Evolutionary conservation across 2,797 vertebrate genomes (phyloP).

Genomic region (Mus caroli): DNA sequence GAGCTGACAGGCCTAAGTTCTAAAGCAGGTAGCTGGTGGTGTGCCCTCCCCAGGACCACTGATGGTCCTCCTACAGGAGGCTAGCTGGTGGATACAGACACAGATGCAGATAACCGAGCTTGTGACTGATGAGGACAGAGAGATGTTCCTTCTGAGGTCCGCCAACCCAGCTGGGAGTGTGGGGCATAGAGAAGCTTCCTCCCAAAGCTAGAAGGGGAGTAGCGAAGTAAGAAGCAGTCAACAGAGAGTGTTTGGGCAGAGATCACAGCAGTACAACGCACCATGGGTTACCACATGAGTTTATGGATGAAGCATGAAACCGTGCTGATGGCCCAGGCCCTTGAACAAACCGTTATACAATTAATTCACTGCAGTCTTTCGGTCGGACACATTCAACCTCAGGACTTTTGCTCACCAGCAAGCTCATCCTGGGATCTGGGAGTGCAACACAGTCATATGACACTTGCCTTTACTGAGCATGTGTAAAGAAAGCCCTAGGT

Average conservation of each 20-base stretch:
- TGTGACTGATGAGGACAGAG: accelerated
- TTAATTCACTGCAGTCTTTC: background rate
- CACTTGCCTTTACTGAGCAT: background rate
- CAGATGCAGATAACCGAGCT: background rate
- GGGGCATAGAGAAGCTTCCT: background rate
- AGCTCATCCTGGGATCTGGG: background rate
- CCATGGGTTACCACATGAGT: background rate
- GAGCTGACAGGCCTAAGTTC: background rate
- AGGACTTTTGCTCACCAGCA: background rate
- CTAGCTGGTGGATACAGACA: accelerated
- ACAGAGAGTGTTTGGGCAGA: background rate
- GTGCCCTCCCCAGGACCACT: background rate
- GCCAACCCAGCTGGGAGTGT: background rate
- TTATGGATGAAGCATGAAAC: background rate
- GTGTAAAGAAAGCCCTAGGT: background rate
- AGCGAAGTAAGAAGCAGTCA: background rate
- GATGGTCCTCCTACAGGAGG: background rate
- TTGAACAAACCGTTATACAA: background rate
- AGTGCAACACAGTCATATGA: background rate
- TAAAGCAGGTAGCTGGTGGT: background rate
- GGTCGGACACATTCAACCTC: background rate
- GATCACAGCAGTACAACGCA: background rate
- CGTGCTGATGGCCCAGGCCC: background rate
- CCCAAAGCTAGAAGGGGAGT: background rate
- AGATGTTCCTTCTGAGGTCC: background rate